These are phyloP conservation scores for Alosa sapidissima DNA, from an alignment of 2,797 vertebrate genomes.

Conservation along the genomic window DNA sequence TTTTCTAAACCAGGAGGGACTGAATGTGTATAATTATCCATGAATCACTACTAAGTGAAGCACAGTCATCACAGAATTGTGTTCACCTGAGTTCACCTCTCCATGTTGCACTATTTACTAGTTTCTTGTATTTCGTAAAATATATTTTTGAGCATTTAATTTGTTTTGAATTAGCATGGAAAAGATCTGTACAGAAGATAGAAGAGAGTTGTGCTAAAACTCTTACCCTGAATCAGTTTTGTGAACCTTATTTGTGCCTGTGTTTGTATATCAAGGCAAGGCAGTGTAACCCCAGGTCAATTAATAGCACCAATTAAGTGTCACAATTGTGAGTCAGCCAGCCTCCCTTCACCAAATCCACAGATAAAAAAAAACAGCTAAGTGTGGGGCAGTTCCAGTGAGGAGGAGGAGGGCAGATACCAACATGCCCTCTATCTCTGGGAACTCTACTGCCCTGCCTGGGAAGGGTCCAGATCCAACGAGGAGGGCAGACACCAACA, in stretches of 20 bases:
- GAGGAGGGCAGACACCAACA: not conserved
- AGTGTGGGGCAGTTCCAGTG: not conserved
- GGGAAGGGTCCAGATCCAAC: too few species aligned
- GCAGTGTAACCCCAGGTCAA: not conserved
- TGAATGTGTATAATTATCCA: constrained; percentile 7
- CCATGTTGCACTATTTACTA: not conserved
- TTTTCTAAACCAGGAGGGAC: not conserved
- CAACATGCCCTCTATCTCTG: not conserved
- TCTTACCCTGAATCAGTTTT: not conserved
- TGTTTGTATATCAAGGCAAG: not conserved
- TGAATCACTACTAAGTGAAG: not conserved
- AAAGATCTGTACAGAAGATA: too few species aligned
- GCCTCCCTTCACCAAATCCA: not conserved
- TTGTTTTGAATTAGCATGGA: too few species aligned
- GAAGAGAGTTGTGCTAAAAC: too few species aligned
- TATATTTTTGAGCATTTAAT: too few species aligned
- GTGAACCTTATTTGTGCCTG: not conserved
- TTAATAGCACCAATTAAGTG: not conserved
- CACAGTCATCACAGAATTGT: not conserved
- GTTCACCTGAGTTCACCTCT: not conserved
- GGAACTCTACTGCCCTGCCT: too few species aligned
- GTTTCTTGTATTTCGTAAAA: too few species aligned
- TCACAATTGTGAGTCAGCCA: not conserved
- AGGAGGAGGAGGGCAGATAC: not conserved
- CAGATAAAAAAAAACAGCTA: not conserved